Conservation (phyloP, 2,113 vertebrate genomes). For the Agelaius tricolor region DNA sequence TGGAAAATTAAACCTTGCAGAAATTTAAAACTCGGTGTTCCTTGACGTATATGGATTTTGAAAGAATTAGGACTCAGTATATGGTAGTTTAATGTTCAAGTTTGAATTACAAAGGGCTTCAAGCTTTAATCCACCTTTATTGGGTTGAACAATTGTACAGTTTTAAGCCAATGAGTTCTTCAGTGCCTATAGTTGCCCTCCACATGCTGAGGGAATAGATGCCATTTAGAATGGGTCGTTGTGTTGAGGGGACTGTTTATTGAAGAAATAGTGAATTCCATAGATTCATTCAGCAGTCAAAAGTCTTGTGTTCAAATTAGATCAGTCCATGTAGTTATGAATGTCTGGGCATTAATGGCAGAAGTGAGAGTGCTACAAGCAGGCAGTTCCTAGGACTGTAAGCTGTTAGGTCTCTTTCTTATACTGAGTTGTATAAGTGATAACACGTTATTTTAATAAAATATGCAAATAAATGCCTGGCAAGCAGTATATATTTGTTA, state of each 20-base stretch:
- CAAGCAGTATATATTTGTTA: conserved; percentile 1
- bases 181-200: conserved; percentile 35
- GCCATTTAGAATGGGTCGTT: neutral
- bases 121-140: conserved; percentile 54
- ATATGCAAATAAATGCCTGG: conserved; percentile 41
- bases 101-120: conserved; percentile 50
- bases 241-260: neutral
- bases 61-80: neutral
- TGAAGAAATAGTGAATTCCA: neutral
- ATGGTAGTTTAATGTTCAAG: neutral
- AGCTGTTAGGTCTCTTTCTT: neutral
- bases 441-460: conserved; percentile 18
- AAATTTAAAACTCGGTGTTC: neutral
- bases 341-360: neutral
- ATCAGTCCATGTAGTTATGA: neutral
- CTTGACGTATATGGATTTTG: neutral
- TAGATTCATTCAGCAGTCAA: neutral
- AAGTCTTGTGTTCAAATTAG: neutral
- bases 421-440: neutral
- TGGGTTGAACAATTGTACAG: conserved; percentile 21
- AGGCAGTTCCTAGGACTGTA: neutral
- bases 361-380: neutral
- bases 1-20: neutral
- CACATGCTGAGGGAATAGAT: neutral
- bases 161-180: conserved; percentile 53